These are phyloP conservation scores for Hermaeophaga mercurialis DNA, from an alignment of 2,888 invertebrate genomes.

Conservation along the genomic window DNA sequence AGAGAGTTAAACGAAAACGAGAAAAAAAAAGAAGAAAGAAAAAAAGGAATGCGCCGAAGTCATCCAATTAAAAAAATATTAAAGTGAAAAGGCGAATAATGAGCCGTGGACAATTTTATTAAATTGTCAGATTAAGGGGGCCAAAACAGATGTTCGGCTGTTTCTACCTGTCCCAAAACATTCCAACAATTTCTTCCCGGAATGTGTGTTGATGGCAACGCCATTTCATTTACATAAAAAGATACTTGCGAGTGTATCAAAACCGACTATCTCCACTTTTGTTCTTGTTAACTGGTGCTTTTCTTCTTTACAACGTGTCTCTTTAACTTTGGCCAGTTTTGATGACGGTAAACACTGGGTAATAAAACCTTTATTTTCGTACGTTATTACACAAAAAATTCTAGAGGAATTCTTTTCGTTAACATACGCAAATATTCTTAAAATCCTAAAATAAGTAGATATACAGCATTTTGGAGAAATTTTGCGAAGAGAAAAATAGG, in stretches of 20 bases:
- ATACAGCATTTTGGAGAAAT: too few species aligned
- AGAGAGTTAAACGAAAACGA: conserved; percentile 1
- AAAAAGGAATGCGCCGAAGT: conserved; percentile 25
- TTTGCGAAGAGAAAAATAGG: too few species aligned
- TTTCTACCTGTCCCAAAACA: conserved; percentile 53
- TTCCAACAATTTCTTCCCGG: conserved; percentile 52
- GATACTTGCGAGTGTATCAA: conserved; percentile 41
- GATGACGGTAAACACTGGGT: conserved; percentile 2
- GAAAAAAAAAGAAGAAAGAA: not conserved
- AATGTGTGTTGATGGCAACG: conserved; percentile 44
- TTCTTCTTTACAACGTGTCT: conserved; percentile 11
- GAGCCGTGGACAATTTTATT: conserved; percentile 46
- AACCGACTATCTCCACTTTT: conserved; percentile 39
- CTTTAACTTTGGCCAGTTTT: conserved; percentile 1
- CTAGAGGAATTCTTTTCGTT: too few species aligned
- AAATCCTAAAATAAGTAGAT: too few species aligned
- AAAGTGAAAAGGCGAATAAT: conserved; percentile 29
- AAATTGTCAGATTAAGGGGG: conserved; percentile 46
- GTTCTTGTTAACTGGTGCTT: conserved; percentile 18
- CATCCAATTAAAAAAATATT: conserved; percentile 37
- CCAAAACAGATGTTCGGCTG: conserved; percentile 48
- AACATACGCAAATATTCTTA: too few species aligned
- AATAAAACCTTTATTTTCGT: too few species aligned
- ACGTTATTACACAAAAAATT: too few species aligned
- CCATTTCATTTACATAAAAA: conserved; percentile 46